Conservation (phyloP, 2,113 vertebrate species). For the Tinamus guttatus region DNA sequence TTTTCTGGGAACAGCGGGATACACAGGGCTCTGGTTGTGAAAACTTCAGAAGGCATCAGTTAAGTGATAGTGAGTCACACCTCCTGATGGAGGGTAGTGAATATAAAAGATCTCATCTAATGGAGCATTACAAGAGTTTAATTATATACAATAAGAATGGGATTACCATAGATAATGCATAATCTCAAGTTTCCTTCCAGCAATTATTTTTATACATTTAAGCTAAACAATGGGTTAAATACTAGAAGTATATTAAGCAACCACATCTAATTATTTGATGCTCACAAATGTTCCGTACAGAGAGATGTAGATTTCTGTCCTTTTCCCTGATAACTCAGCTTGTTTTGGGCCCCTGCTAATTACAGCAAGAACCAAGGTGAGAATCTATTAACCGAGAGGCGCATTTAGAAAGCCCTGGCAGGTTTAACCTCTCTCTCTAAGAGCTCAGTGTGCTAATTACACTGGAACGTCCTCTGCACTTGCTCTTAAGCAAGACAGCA, state of each 20-base stretch:
- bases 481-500: neutral
- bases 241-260: neutral
- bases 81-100: neutral
- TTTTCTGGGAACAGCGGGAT: constrained; percentile 32
- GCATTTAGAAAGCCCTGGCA: neutral
- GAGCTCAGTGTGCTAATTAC: neutral
- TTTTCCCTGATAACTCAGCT: neutral
- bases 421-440: neutral
- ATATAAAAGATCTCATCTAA: constrained; percentile 53
- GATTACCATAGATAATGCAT: constrained; percentile 51
- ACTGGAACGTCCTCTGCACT: neutral
- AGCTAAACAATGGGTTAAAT: neutral
- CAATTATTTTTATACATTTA: constrained; percentile 21
- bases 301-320: neutral
- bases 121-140: constrained; percentile 44
- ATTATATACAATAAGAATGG: constrained; percentile 48
- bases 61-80: constrained; percentile 25
- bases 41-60: neutral
- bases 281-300: neutral
- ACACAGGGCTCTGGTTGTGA: neutral
- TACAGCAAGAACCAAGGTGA: neutral
- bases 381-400: neutral
- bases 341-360: neutral
- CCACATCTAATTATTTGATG: neutral
- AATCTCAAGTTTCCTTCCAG: constrained; percentile 24